Evolutionary conservation across 2,113 vertebrate genomes (phyloP).

Genomic region (Hipposideros armiger): DNA sequence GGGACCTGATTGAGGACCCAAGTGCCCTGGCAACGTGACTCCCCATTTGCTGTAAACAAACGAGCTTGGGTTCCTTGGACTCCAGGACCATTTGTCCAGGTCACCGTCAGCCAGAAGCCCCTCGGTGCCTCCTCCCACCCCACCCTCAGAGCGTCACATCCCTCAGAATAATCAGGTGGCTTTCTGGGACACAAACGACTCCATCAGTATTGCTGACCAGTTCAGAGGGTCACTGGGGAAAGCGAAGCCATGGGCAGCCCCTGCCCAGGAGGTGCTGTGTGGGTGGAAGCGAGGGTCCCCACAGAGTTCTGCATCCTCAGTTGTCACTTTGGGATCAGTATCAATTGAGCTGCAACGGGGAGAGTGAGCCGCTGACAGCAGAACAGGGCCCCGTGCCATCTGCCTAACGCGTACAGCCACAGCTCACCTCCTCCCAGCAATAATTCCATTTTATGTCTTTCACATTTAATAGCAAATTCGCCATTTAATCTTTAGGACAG

Average conservation of each 20-base stretch:
- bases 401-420: slow-evolving; percentile 74
- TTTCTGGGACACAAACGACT: slow-evolving; percentile 82
- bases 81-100: rapidly evolving
- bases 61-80: background rate
- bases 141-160: background rate
- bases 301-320: slow-evolving; percentile 76
- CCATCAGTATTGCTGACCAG: slow-evolving; percentile 82
- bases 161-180: slow-evolving; percentile 81
- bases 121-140: slow-evolving; percentile 44
- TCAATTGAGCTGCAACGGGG: slow-evolving; percentile 80
- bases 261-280: slow-evolving; percentile 66
- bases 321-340: slow-evolving; percentile 78
- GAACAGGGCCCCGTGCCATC: slow-evolving; percentile 77
- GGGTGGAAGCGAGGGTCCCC: slow-evolving; percentile 69
- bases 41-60: background rate
- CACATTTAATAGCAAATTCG: slow-evolving; percentile 88
- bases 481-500: slow-evolving; percentile 89
- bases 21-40: rapidly evolving
- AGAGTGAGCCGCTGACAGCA: slow-evolving; percentile 75
- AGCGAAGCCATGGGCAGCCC: slow-evolving; percentile 71
- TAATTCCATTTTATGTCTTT: slow-evolving; percentile 88
- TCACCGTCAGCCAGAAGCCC: rapidly evolving
- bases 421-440: slow-evolving; percentile 80
- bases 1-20: no score
- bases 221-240: slow-evolving; percentile 83